Evolutionary conservation across 2,888 invertebrate genomes (phyloP).

Genomic region (Lasioglossum morio): DNA sequence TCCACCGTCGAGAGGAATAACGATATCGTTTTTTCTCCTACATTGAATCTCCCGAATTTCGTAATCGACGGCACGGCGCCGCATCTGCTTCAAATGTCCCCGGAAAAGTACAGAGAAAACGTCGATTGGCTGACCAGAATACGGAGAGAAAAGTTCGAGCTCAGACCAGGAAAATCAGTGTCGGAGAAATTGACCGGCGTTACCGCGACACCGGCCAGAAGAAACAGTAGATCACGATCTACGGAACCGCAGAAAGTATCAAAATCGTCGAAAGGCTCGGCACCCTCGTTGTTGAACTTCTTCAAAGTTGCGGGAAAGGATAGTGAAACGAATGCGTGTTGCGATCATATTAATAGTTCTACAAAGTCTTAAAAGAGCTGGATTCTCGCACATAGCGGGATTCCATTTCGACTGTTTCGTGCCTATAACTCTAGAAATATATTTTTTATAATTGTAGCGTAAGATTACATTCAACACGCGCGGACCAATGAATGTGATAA

Average conservation of each 20-base stretch:
- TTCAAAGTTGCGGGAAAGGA: conserved; percentile 69
- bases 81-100: conserved; percentile 90
- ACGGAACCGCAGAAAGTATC: conserved; percentile 74
- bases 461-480: conserved; percentile 20
- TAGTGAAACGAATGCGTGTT: conserved; percentile 46
- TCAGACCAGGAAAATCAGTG: conserved; percentile 75
- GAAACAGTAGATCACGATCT: conserved; percentile 73
- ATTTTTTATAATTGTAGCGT: conserved; percentile 34
- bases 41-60: conserved; percentile 91
- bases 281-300: conserved; percentile 76
- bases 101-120: conserved; percentile 88
- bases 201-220: conserved; percentile 68
- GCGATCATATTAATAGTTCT: conserved; percentile 36
- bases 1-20: conserved; percentile 61
- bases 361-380: conserved; percentile 19
- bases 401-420: conserved; percentile 29
- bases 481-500: conserved; percentile 27
- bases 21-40: conserved; percentile 86
- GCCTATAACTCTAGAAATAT: conserved; percentile 9
- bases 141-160: conserved; percentile 85
- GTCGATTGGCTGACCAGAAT: conserved; percentile 91
- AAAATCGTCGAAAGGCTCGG: conserved; percentile 67
- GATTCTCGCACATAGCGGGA: background rate
- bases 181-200: conserved; percentile 74
- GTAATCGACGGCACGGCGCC: conserved; percentile 92